Evolutionary conservation across 2,888 invertebrate species (phyloP).

Genomic region (Leuctra nigra): DNA sequence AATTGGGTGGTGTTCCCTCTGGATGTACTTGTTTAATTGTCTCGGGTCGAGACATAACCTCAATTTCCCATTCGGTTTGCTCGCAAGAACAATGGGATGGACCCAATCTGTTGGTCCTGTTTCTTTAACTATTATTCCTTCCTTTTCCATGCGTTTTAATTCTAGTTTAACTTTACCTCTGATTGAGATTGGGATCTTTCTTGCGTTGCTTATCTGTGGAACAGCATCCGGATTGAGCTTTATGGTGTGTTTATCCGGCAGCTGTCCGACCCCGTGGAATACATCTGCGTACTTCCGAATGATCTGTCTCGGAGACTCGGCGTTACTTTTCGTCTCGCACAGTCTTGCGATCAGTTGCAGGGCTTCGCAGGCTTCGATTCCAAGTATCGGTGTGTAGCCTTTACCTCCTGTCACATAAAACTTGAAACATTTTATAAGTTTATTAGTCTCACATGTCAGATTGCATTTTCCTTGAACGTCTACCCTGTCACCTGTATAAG

Average conservation of each 20-base stretch:
- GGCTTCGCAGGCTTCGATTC: background rate
- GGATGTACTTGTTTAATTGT: background rate
- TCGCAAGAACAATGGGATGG: background rate
- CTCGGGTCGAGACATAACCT: constrained; percentile 16
- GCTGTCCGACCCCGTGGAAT: background rate
- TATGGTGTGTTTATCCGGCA: background rate
- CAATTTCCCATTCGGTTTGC: constrained; percentile 13
- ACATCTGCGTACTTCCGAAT: background rate
- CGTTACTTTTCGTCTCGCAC: background rate
- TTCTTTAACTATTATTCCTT: background rate
- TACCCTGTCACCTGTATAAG: no score
- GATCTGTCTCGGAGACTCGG: no score
- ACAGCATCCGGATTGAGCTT: background rate
- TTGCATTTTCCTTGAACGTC: no score
- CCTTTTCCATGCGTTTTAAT: background rate
- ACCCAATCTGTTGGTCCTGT: constrained; percentile 16
- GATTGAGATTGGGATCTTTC: background rate
- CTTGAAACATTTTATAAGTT: no score
- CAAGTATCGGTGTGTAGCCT: background rate
- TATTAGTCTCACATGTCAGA: no score
- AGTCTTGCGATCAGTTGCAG: background rate
- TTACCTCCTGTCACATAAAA: no score
- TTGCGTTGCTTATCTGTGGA: background rate
- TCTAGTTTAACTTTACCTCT: background rate
- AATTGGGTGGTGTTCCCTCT: background rate